Evolutionary conservation across 2,797 vertebrate species (phyloP), one percentile per base, ranked within the genome.

Genomic region (Mionectes olivaceus): DNA sequence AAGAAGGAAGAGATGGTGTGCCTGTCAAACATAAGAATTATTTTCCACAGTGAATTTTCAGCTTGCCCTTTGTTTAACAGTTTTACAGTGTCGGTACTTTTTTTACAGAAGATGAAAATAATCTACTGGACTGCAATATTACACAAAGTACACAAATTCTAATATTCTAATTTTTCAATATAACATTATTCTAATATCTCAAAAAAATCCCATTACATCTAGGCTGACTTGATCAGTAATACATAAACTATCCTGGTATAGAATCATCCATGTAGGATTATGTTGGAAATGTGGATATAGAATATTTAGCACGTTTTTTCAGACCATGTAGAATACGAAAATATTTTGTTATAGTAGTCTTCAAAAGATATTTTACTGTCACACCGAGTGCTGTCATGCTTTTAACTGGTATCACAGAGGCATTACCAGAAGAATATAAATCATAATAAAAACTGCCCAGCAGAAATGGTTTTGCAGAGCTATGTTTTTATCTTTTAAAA

Each of bases 401-500:
- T 90, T 75, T 83, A 92, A 74, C 19, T 64, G n/a, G 10, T 46
- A 56, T 53, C 41, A 56, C 46, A 76, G 50, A 56, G 84, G 43
- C 75, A 64, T 90, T 86, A 83, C 41, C 47, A 80, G 69, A 82
- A 70, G 37, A 77, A 76, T 19, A 93, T 76, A 87, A 89, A 93
- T 89, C 75, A 60, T 74, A 46, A 60, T 79, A 87, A 73, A 85
- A 89, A n/a, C 18, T 49, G 33, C 47, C 71, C 33, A 46, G 71
- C 33, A 93, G 77, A 90, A 94, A 80, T 56, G 28, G 32, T 74
- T 35, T 35, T 84, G 68, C 68, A 87, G 30, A 92, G 30, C 16
- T 90, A 25, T 76, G 68, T 80, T 84, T 80, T 35, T 60, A 27
- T 75, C 13, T 83, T 55, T 46, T 68, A 60, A 94, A 89, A 83